A percentile compares a stretch with the other conserved stretches of the same genome.
Evolutionary conservation across 2,113 vertebrate species (phyloP).

Genomic region (Morone saxatilis): DNA sequence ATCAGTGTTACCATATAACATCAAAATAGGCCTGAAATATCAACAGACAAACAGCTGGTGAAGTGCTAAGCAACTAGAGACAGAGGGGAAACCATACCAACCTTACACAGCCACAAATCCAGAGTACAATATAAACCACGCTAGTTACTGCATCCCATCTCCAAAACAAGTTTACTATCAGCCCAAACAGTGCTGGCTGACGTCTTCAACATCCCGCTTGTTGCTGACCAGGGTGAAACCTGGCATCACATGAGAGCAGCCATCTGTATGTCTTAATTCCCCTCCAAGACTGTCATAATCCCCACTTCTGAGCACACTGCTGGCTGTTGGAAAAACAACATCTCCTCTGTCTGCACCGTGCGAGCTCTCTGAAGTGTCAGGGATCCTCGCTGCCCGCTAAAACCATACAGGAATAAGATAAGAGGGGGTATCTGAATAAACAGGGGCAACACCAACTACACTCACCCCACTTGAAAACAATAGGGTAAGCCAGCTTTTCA

Average conservation of each 20-base stretch:
- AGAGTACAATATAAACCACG: neutral
- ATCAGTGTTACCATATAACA: neutral
- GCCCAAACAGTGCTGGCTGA: conserved; percentile 11
- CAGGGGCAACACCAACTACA: conserved; percentile 15
- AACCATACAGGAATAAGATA: neutral
- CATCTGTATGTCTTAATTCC: conserved; percentile 78
- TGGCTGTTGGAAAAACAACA: conserved; percentile 59
- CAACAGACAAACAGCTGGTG: neutral
- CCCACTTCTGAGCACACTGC: conserved; percentile 53
- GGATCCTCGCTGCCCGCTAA: conserved; percentile 12
- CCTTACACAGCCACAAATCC: neutral
- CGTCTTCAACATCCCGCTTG: conserved; percentile 45
- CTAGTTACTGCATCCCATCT: neutral
- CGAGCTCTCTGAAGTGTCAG: conserved; percentile 7
- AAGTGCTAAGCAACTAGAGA: neutral
- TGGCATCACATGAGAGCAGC: conserved; percentile 75
- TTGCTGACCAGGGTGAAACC: conserved; percentile 58
- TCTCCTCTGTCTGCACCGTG: conserved; percentile 28
- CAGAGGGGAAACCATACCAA: neutral
- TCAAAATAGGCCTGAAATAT: neutral
- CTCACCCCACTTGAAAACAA: conserved; percentile 42
- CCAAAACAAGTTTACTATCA: conserved; percentile 29
- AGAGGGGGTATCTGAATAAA: conserved; percentile 18
- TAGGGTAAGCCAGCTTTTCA: neutral
- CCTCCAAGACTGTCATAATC: conserved; percentile 75